These are phyloP conservation scores for Scomberomorus guttatus DNA, from an alignment of 2,797 vertebrate species.

Conservation along the genomic window DNA sequence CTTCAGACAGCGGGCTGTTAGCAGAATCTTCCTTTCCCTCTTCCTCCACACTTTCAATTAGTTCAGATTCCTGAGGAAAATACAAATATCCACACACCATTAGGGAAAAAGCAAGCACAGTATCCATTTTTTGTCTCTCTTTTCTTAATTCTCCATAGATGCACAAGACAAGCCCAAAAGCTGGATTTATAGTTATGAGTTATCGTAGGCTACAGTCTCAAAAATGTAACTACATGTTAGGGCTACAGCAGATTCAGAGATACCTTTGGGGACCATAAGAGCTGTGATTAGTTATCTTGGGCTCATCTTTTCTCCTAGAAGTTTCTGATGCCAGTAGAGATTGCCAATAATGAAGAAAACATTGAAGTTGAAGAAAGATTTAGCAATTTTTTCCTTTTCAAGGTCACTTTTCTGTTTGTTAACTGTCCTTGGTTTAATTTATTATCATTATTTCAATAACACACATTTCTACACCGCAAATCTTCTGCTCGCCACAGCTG, in stretches of 20 bases:
- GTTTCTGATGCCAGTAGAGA: background rate
- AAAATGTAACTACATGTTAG: too few species aligned
- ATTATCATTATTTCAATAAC: too few species aligned
- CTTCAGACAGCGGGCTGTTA: conserved; percentile 77
- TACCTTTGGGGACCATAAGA: background rate
- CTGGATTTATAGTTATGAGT: background rate
- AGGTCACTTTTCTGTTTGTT: background rate
- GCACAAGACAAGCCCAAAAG: background rate
- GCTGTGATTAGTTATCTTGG: background rate
- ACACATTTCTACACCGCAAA: too few species aligned
- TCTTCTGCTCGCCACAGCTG: too few species aligned
- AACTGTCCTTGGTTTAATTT: too few species aligned
- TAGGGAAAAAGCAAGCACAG: background rate
- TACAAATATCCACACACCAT: conserved; percentile 27
- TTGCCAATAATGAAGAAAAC: background rate
- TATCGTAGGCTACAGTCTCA: too few species aligned
- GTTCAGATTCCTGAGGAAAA: conserved; percentile 75
- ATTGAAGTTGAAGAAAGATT: too few species aligned
- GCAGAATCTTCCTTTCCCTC: conserved; percentile 76
- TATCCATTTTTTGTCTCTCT: background rate
- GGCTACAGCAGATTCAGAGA: background rate
- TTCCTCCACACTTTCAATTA: conserved; percentile 77
- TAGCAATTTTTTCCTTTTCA: background rate
- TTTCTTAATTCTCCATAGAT: background rate
- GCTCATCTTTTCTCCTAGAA: background rate